phyloP scores from a whole-genome alignment of 2,113 vertebrate genomes.

The Phalacrocorax aristotelis region DNA sequence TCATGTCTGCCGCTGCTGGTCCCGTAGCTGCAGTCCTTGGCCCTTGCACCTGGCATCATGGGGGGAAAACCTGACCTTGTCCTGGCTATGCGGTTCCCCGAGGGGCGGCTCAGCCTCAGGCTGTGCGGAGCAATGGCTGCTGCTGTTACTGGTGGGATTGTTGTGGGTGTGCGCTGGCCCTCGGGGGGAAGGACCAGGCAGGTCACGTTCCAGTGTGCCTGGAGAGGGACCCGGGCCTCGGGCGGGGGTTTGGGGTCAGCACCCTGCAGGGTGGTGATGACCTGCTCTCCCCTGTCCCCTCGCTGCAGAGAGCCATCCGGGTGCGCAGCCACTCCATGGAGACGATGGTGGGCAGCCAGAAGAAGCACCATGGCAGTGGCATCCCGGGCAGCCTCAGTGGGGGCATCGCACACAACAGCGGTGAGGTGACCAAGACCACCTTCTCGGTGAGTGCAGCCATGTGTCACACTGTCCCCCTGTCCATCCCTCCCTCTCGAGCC shows the following conservation, averaged over 20 bases:
- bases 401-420: slow-evolving; percentile 81
- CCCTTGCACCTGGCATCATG: no score
- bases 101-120: no score
- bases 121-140: no score
- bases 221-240: not conserved
- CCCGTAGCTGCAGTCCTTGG: no score
- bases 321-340: slow-evolving; percentile 97
- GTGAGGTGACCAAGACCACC: slow-evolving; percentile 82
- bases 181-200: accelerated
- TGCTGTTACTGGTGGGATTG: no score
- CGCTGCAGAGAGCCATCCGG: slow-evolving; percentile 86
- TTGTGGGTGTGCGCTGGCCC: no score
- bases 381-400: slow-evolving; percentile 91
- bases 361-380: slow-evolving; percentile 75
- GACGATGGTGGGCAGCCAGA: slow-evolving; percentile 90
- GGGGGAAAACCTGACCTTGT: no score
- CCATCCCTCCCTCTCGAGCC: not conserved
- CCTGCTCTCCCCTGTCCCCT: not conserved
- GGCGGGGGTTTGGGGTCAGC: not conserved
- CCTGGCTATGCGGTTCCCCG: no score
- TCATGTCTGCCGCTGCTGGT: no score
- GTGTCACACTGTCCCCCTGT: accelerated
- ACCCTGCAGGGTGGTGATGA: accelerated
- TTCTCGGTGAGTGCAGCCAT: slow-evolving; percentile 76
- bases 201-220: not conserved